These are phyloP conservation scores for Ceratina calcarata DNA, from an alignment of 1,140 invertebrate genomes.

Conservation along the genomic window DNA sequence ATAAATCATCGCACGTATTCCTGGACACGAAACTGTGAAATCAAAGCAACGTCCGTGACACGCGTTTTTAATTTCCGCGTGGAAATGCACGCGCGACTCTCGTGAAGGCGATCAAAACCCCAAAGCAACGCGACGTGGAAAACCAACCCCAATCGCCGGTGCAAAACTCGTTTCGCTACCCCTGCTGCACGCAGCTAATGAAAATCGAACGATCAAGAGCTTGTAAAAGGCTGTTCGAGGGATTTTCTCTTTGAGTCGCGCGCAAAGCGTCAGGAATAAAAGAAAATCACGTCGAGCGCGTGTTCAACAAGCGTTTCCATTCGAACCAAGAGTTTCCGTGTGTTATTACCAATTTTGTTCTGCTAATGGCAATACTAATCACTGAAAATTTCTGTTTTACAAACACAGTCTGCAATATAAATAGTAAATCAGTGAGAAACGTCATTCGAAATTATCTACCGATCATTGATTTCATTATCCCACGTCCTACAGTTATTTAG, in stretches of 20 bases:
- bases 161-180: conserved; percentile 5
- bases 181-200: neutral
- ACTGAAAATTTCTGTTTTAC: too few species aligned
- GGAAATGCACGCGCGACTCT: neutral
- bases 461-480: too few species aligned
- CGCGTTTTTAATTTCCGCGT: conserved; percentile 48
- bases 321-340: neutral
- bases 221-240: neutral
- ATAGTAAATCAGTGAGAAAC: too few species aligned
- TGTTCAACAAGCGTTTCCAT: too few species aligned
- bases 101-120: neutral
- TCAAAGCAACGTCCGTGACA: conserved; percentile 33
- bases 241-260: conserved; percentile 16
- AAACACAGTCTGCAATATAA: too few species aligned
- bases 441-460: too few species aligned
- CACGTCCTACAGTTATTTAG: too few species aligned
- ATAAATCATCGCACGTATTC: conserved; percentile 5
- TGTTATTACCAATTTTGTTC: neutral
- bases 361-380: neutral
- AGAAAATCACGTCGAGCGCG: neutral
- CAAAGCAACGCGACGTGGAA: conserved; percentile 10
- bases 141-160: neutral
- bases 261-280: conserved; percentile 18
- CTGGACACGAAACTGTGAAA: conserved; percentile 4
- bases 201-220: conserved; percentile 48